Base-by-base conservation (phyloP, 2,888 invertebrate genomes). In the Plebejus argus region DNA sequence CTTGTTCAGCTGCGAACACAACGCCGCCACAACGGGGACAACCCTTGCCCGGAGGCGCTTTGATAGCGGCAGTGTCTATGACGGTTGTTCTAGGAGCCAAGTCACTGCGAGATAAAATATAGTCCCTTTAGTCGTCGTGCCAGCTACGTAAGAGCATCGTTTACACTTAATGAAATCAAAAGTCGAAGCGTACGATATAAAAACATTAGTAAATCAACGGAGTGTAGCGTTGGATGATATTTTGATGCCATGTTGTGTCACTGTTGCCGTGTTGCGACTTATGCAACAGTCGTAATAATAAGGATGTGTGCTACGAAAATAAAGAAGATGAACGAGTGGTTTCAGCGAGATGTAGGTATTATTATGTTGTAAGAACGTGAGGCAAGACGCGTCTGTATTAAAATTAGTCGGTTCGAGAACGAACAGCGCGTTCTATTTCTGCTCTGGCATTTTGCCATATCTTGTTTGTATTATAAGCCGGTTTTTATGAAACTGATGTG, bases 1-100 rank as follows among this genome's bases (percentile, higher is more conserved):
- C 98, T 90, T 97, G 97, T 91, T 99, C 99, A 72, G 99, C 99
- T 82, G 98, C 98, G 92, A 97, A 99, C 23, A 98, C 98, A 39
- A 97, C 96, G 72, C 98, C 98, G 76, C 98, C 98, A 87, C 98
- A 98, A 83, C 98, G 96, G 3, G 98, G 98, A 87, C 98, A 98
- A 77, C 98, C 98, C 89, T 98, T 96, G 83, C 98, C 98, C 75
- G 97, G 96, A 23, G 96, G 95, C 18, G 98, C 98, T 92, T 96
- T 95, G 88, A 98, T 98, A 79, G 93, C 90, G 66, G 97, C 96
- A 28, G 98, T 98, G 89, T 98, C 97, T 84, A 97, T 96, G 86
- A 97, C 95, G 82, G 97, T 96, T 66, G 96, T 97, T 88, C 94
- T 96, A 76, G 97, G 97, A 79, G 97, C 97, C 86, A 95, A 95